These are phyloP conservation scores for Lophotis ruficrista DNA, from an alignment of 2,113 vertebrate genomes.

Conservation along the genomic window DNA sequence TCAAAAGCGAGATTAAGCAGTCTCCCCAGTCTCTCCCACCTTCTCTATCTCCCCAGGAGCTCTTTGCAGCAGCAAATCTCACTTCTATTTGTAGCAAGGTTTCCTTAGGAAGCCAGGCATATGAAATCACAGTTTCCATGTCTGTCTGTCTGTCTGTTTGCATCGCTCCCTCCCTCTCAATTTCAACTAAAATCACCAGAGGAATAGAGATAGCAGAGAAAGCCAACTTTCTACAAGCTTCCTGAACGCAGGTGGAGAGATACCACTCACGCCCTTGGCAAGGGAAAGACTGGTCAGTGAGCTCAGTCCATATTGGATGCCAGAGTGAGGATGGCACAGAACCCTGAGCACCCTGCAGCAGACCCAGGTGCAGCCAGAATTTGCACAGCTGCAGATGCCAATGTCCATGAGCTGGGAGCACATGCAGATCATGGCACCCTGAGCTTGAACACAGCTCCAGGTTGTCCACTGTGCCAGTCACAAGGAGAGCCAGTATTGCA, in stretches of 20 bases:
- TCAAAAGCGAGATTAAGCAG: neutral
- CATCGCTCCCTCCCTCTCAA: neutral
- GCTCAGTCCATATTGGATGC: neutral
- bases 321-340: neutral
- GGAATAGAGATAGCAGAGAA: neutral
- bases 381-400: neutral
- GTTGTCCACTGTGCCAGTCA: accelerated
- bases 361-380: neutral
- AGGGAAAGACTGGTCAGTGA: neutral
- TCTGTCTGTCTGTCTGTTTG: slow-evolving; percentile 17
- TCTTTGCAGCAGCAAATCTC: slow-evolving; percentile 12
- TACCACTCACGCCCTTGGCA: neutral
- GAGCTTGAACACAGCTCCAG: neutral
- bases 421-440: neutral
- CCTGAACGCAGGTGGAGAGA: neutral
- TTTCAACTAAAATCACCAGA: slow-evolving; percentile 3
- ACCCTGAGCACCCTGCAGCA: neutral
- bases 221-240: neutral
- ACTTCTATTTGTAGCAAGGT: slow-evolving; percentile 15
- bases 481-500: neutral
- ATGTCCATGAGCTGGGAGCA: neutral
- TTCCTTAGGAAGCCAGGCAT: slow-evolving; percentile 44
- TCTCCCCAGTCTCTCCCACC: neutral
- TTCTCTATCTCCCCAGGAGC: neutral
- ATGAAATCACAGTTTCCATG: slow-evolving; percentile 45